A percentile compares a stretch with the other conserved stretches of the same genome.
phyloP scores from a whole-genome alignment of 2,113 vertebrate genomes.

The Conger conger region DNA sequence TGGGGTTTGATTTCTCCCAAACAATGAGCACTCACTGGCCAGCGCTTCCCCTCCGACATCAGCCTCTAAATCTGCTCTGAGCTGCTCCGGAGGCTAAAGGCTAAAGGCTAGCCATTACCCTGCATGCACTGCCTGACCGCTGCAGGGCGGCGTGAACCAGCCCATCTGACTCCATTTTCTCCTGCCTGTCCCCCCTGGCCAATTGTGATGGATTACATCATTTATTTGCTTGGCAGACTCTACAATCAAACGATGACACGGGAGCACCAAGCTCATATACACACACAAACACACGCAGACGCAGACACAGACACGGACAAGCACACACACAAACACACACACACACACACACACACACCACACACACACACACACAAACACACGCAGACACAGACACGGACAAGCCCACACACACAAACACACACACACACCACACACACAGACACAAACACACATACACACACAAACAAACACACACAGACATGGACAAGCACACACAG shows the following conservation, averaged over 20 bases:
- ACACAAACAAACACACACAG: neutral
- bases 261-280: neutral
- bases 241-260: neutral
- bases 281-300: neutral
- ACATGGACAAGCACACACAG: neutral
- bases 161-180: neutral
- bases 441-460: neutral
- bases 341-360: too few species aligned
- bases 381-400: too few species aligned
- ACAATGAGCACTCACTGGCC: too few species aligned
- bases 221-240: neutral
- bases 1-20: neutral
- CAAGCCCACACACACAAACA: too few species aligned
- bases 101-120: too few species aligned
- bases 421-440: too few species aligned
- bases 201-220: neutral
- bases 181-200: neutral
- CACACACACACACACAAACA: too few species aligned
- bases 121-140: neutral
- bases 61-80: too few species aligned
- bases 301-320: too few species aligned
- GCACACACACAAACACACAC: too few species aligned
- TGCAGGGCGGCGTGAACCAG: neutral
- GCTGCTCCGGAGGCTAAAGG: too few species aligned
- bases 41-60: neutral